A percentile compares a stretch with the other conserved stretches of the same genome.
phyloP scores from a whole-genome alignment of 2,113 vertebrate species.

The Eptesicus fuscus region DNA sequence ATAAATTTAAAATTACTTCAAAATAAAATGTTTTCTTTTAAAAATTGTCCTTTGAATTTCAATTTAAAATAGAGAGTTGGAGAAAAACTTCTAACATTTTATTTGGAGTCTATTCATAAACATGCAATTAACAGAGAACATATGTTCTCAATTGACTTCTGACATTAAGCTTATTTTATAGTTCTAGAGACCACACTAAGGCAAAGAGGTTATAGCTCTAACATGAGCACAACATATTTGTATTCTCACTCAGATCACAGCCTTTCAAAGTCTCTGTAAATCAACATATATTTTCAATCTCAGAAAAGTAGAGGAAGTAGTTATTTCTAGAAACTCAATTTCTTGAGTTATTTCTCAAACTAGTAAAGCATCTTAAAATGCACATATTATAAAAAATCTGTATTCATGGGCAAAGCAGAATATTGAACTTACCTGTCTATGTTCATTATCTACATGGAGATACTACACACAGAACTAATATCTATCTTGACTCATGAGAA shows the following conservation, averaged over 20 bases:
- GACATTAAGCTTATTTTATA: conserved; percentile 28
- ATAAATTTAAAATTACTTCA: conserved; percentile 35
- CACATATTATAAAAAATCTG: not conserved
- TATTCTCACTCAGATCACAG: not conserved
- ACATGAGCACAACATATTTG: not conserved
- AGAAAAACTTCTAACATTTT: conserved; percentile 41
- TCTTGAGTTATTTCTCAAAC: too few species aligned
- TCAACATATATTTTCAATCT: conserved; percentile 29
- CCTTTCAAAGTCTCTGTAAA: conserved; percentile 27
- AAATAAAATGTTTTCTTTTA: not conserved
- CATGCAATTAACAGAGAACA: conserved; percentile 38
- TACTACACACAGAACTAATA: not conserved
- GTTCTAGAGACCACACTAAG: conserved; percentile 40
- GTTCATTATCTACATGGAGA: conserved; percentile 9
- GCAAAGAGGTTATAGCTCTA: conserved; percentile 8
- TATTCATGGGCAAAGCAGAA: not conserved
- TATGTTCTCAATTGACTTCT: conserved; percentile 48
- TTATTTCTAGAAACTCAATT: conserved; percentile 50
- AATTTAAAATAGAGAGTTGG: conserved; percentile 2
- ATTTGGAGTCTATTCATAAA: conserved; percentile 35
- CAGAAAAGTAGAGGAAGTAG: conserved; percentile 20
- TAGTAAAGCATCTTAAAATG: conserved; percentile 19
- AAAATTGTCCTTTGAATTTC: conserved; percentile 26
- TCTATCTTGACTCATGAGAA: not conserved
- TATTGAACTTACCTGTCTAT: not conserved